Percentiles rank a stretch among this genome's conserved stretches.
Evolutionary conservation across 2,113 vertebrate genomes (phyloP).

Genomic region (Garra rufa): DNA sequence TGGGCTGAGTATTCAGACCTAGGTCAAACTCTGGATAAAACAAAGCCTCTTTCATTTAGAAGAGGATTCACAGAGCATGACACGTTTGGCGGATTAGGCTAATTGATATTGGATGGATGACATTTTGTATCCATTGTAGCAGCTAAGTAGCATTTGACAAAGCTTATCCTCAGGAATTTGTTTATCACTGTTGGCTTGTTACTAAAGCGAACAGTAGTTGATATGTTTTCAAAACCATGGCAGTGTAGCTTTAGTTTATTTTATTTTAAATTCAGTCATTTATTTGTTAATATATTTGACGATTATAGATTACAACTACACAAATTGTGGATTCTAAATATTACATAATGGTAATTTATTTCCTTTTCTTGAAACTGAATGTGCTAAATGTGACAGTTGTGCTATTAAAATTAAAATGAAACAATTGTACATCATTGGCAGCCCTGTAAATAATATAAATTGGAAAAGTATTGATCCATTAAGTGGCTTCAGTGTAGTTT

Average conservation of each 20-base stretch:
- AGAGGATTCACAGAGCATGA: constrained; percentile 48
- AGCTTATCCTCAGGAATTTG: constrained; percentile 45
- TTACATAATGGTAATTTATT: background rate
- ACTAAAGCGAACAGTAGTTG: background rate
- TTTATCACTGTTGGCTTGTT: background rate
- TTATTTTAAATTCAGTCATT: too few species aligned
- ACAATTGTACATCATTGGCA: background rate
- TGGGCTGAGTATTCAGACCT: constrained; percentile 50
- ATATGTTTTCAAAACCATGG: background rate
- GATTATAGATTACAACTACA: background rate
- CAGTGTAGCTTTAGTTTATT: too few species aligned
- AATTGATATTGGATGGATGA: constrained; percentile 50
- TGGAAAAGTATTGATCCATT: background rate
- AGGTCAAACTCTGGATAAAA: constrained; percentile 46
- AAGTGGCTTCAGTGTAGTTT: background rate
- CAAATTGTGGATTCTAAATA: background rate
- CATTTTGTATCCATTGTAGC: constrained; percentile 31
- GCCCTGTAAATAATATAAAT: background rate
- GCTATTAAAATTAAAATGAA: background rate
- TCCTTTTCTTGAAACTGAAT: background rate
- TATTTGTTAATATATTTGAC: background rate
- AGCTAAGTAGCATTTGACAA: constrained; percentile 51
- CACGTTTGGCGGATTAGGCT: constrained; percentile 45
- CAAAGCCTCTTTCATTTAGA: constrained; percentile 42
- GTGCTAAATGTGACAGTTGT: background rate